phyloP scores from a whole-genome alignment of 2,888 invertebrate genomes.

The Zygothrica quintamaculata region DNA sequence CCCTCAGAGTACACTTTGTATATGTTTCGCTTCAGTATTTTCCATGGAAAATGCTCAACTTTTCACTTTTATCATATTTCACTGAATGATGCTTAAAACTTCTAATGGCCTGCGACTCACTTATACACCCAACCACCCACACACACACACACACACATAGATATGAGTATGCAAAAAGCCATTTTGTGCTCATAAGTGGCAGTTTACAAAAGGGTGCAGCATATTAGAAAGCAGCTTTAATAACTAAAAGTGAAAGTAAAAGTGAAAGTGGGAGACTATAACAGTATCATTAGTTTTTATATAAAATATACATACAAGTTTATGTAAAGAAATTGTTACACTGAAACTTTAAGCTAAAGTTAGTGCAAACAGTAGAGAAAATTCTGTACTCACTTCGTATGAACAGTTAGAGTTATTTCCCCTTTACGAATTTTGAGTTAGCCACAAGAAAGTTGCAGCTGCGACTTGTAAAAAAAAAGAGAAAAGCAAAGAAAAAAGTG shows the following conservation, averaged over 20 bases:
- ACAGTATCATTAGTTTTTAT: conserved; percentile 9
- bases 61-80: conserved; percentile 4
- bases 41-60: conserved; percentile 1
- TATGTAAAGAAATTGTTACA: conserved; percentile 13
- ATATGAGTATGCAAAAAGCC: conserved; percentile 9
- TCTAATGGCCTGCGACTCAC: not conserved
- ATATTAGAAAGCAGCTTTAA: too few relatives aligned
- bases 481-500: conserved; percentile 12
- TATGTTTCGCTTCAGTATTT: not conserved
- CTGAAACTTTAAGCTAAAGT: not conserved
- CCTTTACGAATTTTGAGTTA: too few relatives aligned
- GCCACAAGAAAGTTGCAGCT: conserved; percentile 59
- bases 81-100: conserved; percentile 2
- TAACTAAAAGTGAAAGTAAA: not conserved
- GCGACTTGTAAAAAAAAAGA: conserved; percentile 59
- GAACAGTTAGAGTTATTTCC: too few relatives aligned
- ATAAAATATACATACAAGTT: conserved; percentile 41
- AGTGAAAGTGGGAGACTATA: not conserved
- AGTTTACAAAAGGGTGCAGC: too few relatives aligned
- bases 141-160: too few relatives aligned
- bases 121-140: conserved; percentile 5
- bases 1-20: too few relatives aligned
- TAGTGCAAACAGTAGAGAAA: conserved; percentile 24
- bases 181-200: too few relatives aligned
- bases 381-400: conserved; percentile 2